phyloP scores from a whole-genome alignment of 1,140 invertebrate species.

The Drosophila arizonae region DNA sequence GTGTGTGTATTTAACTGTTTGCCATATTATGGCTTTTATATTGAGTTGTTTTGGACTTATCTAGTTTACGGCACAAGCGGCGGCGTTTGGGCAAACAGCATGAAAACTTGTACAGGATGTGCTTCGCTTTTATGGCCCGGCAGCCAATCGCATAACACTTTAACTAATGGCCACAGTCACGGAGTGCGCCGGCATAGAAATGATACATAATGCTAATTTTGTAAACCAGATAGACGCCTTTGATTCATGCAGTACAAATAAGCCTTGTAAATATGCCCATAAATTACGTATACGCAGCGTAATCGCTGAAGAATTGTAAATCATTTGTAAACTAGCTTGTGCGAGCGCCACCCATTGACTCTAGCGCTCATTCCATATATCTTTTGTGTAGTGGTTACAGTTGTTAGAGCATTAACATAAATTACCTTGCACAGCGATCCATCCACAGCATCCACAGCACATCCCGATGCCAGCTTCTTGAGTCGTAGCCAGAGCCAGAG shows the following conservation, averaged over 20 bases:
- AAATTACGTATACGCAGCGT: constrained; percentile 60
- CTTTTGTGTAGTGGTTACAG: constrained; percentile 34
- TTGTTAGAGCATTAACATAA: constrained; percentile 72
- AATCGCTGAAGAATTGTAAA: constrained; percentile 69
- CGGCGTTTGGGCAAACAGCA: constrained; percentile 54
- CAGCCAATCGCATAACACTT: constrained; percentile 52
- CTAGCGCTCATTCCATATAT: neutral
- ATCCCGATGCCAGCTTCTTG: constrained; percentile 41
- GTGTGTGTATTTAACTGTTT: constrained; percentile 66
- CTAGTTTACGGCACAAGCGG: constrained; percentile 68
- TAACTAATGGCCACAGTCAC: constrained; percentile 26
- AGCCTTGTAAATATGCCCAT: constrained; percentile 61
- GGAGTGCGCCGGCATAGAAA: constrained; percentile 20
- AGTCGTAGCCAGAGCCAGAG: constrained; percentile 35
- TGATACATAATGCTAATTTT: constrained; percentile 50
- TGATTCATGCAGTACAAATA: constrained; percentile 53
- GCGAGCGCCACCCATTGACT: neutral
- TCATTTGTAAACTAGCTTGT: constrained; percentile 71
- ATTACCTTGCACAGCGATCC: constrained; percentile 73
- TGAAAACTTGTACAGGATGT: constrained; percentile 42
- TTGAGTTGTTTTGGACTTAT: constrained; percentile 81
- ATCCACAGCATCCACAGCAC: constrained; percentile 17
- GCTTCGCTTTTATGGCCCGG: constrained; percentile 53
- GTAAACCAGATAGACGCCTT: constrained; percentile 12
- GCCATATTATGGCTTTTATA: constrained; percentile 80